phyloP scores from a whole-genome alignment of 2,888 invertebrate genomes.

The Vannuccia rotundouncinata region DNA sequence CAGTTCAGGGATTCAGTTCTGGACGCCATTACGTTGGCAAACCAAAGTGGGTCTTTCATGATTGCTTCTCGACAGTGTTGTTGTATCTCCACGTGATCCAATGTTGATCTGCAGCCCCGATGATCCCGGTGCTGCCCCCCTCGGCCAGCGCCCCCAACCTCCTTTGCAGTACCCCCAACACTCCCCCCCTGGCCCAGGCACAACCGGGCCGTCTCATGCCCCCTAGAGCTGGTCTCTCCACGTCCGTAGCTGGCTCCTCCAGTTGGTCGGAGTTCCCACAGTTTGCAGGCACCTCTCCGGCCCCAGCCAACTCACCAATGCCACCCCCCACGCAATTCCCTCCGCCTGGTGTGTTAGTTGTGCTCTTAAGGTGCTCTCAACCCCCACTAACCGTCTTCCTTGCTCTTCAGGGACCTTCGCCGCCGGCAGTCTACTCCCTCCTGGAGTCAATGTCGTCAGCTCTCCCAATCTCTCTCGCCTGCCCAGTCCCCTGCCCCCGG shows the following conservation, averaged over 20 bases:
- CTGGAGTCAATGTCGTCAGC: constrained; percentile 32
- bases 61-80: background rate
- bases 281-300: background rate
- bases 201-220: background rate
- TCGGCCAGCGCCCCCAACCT: background rate
- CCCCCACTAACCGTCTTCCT: background rate
- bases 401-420: constrained; percentile 15
- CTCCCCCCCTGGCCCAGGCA: background rate
- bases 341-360: background rate
- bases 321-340: background rate
- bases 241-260: too few species aligned
- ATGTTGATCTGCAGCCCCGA: background rate
- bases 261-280: background rate
- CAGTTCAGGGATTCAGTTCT: constrained; percentile 2
- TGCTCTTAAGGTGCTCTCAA: background rate
- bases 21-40: constrained; percentile 20
- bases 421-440: constrained; percentile 2
- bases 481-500: background rate
- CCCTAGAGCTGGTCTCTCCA: background rate
- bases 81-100: background rate
- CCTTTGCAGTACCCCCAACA: background rate
- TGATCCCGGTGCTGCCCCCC: background rate
- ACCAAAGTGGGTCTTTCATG: background rate
- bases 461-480: constrained; percentile 16
- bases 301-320: background rate